Evolutionary conservation across 2,113 vertebrate genomes (phyloP), one percentile per base, ranked within the genome.

Genomic region (Rutilus rutilus): DNA sequence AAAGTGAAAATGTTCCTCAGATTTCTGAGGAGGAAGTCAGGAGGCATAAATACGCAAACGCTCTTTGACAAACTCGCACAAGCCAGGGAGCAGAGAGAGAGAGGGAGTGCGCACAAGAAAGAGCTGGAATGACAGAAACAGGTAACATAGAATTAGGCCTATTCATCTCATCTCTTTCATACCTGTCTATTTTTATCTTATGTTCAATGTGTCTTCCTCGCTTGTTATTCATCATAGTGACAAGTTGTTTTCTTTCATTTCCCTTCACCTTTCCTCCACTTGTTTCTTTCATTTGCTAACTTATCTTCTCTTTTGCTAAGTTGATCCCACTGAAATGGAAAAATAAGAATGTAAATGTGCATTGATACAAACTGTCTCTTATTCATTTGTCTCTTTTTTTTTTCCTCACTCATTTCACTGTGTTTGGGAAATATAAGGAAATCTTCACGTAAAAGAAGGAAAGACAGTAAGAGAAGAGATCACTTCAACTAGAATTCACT

Each of bases 11-110:
- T 91, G 74, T 89, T 89, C 83, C 88, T 78, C 85, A 23, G 89
- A 91, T 89, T 91, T 92, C 93, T 93, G 91, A 94, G 94, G 93
- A 94, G 94, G 94, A 95, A 95, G 93, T 93, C 85, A 88, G 84
- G 67, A 83, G 86, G 88, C 69, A 90, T 90, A 91, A 91, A 91
- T 90, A 89, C 88, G 87, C 78, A 79, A 83, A 84, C 64, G 25
- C 19, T 33, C 47, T 60, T 14, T 85, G 76, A 80, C 80, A 86
- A 86, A 88, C 69, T 84, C 33, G 19, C 59, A 84, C 82, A 54
- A 81, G 27, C 47, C 6, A 14, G 50, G 30, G 6, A 47, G 64
- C 2, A 25, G 84, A 27, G 85, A 33, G 77, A 74, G 77, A 50
- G 73, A 91, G 74, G 4, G 25, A n/a, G 42, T 12, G 59, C 83